These are phyloP conservation scores for Trachelus tabidus DNA, from an alignment of 2,888 invertebrate species.

Conservation along the genomic window DNA sequence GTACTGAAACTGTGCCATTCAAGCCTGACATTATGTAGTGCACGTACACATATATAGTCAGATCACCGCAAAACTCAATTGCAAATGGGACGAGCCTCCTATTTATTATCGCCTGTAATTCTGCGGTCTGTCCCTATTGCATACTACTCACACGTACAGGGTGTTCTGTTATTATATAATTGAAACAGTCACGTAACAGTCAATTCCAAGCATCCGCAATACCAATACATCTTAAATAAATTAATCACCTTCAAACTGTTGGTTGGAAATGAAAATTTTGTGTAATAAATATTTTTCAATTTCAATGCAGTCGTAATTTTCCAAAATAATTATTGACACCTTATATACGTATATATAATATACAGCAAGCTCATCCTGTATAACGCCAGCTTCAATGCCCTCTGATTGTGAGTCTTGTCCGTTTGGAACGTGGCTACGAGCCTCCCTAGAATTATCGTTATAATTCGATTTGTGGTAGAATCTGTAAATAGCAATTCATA, in stretches of 20 bases:
- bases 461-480: background rate
- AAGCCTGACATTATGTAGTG: background rate
- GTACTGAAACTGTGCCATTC: background rate
- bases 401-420: too few relatives aligned
- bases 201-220: background rate
- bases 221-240: background rate
- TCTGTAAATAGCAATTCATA: too few relatives aligned
- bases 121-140: background rate
- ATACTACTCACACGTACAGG: background rate
- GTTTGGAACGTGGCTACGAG: too few relatives aligned
- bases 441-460: too few relatives aligned
- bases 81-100: background rate
- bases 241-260: background rate
- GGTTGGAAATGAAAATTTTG: background rate
- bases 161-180: background rate
- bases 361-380: too few relatives aligned
- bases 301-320: background rate
- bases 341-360: background rate
- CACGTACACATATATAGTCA: background rate
- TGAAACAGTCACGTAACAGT: background rate
- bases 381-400: too few relatives aligned
- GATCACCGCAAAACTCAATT: background rate
- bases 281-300: background rate
- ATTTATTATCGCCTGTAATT: background rate
- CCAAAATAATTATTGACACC: background rate